Evolutionary conservation across 2,113 vertebrate species (phyloP).

Genomic region (Elgaria multicarinata): DNA sequence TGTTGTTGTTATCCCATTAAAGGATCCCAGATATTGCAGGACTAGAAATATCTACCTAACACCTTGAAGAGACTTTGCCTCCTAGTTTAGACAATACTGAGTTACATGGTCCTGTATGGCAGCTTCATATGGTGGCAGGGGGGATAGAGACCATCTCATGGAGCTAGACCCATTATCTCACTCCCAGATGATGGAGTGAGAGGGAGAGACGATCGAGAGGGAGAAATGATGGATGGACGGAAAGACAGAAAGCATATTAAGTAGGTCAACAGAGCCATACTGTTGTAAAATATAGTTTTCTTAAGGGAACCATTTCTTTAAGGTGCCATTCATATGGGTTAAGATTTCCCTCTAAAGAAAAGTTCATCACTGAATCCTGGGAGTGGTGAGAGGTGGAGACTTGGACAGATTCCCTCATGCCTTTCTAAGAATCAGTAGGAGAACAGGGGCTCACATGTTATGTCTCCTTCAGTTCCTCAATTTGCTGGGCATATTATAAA

Average conservation of each 20-base stretch:
- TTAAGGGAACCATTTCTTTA: not conserved
- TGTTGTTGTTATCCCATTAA: too few relatives aligned
- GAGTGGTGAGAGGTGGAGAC: not conserved
- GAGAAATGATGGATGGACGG: too few relatives aligned
- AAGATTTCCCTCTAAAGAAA: not conserved
- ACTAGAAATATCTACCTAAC: too few relatives aligned
- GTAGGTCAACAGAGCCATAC: not conserved
- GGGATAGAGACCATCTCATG: not conserved
- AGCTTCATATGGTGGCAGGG: not conserved
- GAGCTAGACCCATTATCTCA: not conserved
- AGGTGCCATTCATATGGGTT: too few relatives aligned
- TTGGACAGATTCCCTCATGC: not conserved
- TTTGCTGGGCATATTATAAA: not conserved
- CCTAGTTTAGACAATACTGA: too few relatives aligned
- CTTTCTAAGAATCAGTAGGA: not conserved
- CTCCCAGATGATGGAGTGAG: not conserved
- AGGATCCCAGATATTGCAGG: too few relatives aligned
- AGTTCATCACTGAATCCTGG: not conserved
- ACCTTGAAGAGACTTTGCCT: too few relatives aligned
- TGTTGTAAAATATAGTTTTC: not conserved
- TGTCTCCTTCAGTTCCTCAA: slow-evolving; percentile 9
- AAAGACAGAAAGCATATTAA: not conserved
- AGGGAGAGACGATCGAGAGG: not conserved
- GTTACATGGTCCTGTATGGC: not conserved
- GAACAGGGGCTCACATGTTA: too few relatives aligned